Base-by-base conservation (phyloP, 2,888 invertebrate genomes). In the Standfussiana lucernea region DNA sequence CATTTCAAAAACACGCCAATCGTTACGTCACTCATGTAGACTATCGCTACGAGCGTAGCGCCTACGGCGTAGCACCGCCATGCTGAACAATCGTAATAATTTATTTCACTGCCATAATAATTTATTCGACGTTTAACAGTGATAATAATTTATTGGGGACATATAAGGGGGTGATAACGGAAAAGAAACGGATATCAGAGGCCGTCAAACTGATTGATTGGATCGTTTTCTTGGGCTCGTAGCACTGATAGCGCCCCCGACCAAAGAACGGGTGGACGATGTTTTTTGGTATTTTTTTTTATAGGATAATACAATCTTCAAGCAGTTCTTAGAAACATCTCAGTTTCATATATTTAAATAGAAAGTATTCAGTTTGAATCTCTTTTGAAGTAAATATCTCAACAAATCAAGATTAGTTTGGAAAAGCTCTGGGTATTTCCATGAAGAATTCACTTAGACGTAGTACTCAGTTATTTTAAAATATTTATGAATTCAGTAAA, bases 191-290 rank as follows among this genome's bases (percentile, higher is more conserved):
- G 80, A 80, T 85, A 87, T 83, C 89, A 84, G 77, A 59, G 72
- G 81, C 86, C 86, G 87, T 88, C 89, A 80, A 75, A 77, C 89
- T 89, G 89, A 89, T 89, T 87, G 89, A 89, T 89, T 82, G 89
- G 79, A 81, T 88, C 89, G 85, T 88, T 89, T 89, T 82, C 82
- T 87, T 79, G 80, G 80, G 80, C 69, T 73, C 83, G 75, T 66
- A 79, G 77, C 80, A 78, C 75, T 83, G 87, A 87, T 87, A 87
- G 79, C 88, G 72, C 70, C 86, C 66, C 32, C 37, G 59, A 87
- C 47, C 1, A 50, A 86, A 7, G 67, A 86, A 67, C 6, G 10
- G 1, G 56, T 75, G 77, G 88, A 87, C 62, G 32, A 37, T 73
- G 50, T 37, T 56, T 61, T 50, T n/a, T 13, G 4, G 47, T 47